Percentiles rank a stretch among this genome's conserved stretches.
Conservation (phyloP, 1,140 invertebrate genomes). For the Drosophila baimaii region DNA sequence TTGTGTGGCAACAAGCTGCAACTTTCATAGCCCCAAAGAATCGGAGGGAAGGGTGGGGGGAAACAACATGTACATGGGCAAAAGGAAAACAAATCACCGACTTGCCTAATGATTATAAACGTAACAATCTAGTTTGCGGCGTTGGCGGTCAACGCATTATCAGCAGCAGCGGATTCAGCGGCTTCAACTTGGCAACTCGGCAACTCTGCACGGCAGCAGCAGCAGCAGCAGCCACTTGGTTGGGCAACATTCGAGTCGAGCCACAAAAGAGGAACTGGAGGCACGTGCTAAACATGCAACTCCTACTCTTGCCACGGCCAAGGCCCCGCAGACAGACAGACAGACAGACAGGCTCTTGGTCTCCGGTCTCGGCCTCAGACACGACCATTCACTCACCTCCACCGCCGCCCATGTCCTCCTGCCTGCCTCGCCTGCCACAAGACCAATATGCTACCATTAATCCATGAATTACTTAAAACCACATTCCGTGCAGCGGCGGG, state of each 20-base stretch:
- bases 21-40: slow-evolving; percentile 73
- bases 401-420: slow-evolving; percentile 2
- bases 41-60: background rate
- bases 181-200: slow-evolving; percentile 26
- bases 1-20: slow-evolving; percentile 28
- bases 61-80: slow-evolving; percentile 11
- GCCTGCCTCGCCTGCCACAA: slow-evolving; percentile 24
- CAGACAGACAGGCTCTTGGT: slow-evolving; percentile 46
- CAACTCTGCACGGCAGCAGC: slow-evolving; percentile 63
- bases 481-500: slow-evolving; percentile 68
- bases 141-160: slow-evolving; percentile 82
- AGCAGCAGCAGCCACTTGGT: too few relatives aligned
- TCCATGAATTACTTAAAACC: slow-evolving; percentile 83
- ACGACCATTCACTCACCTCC: slow-evolving; percentile 74
- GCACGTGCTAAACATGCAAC: slow-evolving; percentile 82
- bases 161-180: slow-evolving; percentile 38
- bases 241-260: slow-evolving; percentile 37
- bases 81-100: slow-evolving; percentile 49
- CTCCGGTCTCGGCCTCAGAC: slow-evolving; percentile 38
- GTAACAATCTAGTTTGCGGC: slow-evolving; percentile 78
- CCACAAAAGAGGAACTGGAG: slow-evolving; percentile 49
- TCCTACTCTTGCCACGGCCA: slow-evolving; percentile 78
- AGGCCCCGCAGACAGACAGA: slow-evolving; percentile 40
- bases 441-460: slow-evolving; percentile 81
- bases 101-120: slow-evolving; percentile 78